These are phyloP conservation scores for Stigmatopora argus DNA, from an alignment of 2,113 vertebrate genomes.

Conservation along the genomic window DNA sequence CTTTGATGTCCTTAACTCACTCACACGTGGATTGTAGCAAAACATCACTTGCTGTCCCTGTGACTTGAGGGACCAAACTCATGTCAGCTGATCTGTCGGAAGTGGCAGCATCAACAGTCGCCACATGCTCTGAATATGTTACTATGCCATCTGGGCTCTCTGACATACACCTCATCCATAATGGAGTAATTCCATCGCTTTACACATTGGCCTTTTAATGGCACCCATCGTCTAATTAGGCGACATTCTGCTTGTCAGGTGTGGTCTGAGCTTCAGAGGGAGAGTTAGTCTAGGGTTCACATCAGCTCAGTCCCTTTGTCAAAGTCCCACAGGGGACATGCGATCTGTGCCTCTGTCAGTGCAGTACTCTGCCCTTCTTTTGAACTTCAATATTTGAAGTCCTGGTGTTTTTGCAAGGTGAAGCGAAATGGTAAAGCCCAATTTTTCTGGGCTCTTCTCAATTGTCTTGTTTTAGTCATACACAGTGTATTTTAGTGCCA, in stretches of 20 bases:
- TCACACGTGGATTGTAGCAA: slow-evolving; percentile 7
- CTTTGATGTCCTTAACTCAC: background rate
- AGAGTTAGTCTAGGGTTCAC: slow-evolving; percentile 25
- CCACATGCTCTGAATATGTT: slow-evolving; percentile 6
- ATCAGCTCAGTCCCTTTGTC: slow-evolving; percentile 16
- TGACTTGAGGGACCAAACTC: slow-evolving; percentile 28
- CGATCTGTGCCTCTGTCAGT: slow-evolving; percentile 13
- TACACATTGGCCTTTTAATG: slow-evolving; percentile 55
- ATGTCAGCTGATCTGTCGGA: slow-evolving; percentile 31
- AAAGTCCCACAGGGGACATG: slow-evolving; percentile 18
- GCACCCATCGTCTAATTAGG: slow-evolving; percentile 49
- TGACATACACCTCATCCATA: slow-evolving; percentile 47
- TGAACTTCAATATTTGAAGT: background rate
- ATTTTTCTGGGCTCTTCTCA: background rate
- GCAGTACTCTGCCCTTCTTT: background rate
- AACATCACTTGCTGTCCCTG: slow-evolving; percentile 3
- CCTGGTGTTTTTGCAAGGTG: background rate
- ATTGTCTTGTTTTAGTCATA: background rate
- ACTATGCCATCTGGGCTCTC: slow-evolving; percentile 34
- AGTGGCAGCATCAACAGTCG: slow-evolving; percentile 22
- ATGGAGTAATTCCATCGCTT: slow-evolving; percentile 40
- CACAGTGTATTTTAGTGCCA: background rate
- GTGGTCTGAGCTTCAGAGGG: slow-evolving; percentile 13
- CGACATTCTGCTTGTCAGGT: slow-evolving; percentile 39
- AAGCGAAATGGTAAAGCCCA: slow-evolving; percentile 8